Percentiles rank a stretch among this genome's conserved stretches.
Evolutionary conservation across 2,113 vertebrate species (phyloP).

Genomic region (Chloropsis cyanopogon): DNA sequence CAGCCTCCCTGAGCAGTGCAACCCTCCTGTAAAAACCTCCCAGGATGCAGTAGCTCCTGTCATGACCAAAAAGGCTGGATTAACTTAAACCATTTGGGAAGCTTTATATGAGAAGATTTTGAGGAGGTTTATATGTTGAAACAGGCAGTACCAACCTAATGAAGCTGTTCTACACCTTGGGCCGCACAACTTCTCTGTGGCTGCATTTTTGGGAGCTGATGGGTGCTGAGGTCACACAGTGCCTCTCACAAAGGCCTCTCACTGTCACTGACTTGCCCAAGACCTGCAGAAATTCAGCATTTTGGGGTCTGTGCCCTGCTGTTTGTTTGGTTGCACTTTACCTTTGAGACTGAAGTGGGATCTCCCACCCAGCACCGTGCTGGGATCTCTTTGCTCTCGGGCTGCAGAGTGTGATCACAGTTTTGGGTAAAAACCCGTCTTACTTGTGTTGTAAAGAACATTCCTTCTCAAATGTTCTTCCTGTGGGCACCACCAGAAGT

Average conservation of each 20-base stretch:
- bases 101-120: neutral
- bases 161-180: neutral
- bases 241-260: neutral
- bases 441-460: neutral
- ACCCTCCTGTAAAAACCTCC: neutral
- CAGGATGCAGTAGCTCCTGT: neutral
- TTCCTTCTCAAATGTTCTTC: neutral
- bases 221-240: neutral
- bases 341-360: neutral
- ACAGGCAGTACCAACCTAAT: neutral
- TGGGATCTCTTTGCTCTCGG: neutral
- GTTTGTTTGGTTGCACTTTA: neutral
- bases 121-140: neutral
- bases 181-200: neutral
- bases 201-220: neutral
- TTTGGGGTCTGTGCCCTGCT: neutral
- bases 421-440: neutral
- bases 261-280: neutral
- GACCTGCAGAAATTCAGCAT: neutral
- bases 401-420: neutral
- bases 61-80: neutral
- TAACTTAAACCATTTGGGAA: neutral
- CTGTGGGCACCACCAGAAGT: neutral
- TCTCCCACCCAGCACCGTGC: rapidly evolving
- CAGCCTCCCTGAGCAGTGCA: neutral